phyloP scores from a whole-genome alignment of 2,113 vertebrate genomes.

The Ageneiosus marmoratus region DNA sequence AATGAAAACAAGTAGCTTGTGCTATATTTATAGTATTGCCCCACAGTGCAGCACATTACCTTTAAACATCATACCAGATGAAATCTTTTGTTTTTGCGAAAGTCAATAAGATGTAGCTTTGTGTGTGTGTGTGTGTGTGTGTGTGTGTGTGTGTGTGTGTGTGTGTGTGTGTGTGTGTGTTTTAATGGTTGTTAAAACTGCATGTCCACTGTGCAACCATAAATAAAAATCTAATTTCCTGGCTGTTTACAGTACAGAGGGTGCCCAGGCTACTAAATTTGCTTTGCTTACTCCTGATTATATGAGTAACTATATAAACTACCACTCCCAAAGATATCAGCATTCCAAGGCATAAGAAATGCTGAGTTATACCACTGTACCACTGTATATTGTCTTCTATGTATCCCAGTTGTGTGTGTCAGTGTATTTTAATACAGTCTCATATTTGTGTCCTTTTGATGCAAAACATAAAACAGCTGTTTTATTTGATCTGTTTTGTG shows the following conservation, averaged over 20 bases:
- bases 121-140: no score
- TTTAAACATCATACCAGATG: not conserved
- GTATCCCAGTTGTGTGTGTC: not conserved
- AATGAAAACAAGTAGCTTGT: not conserved
- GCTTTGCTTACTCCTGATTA: not conserved
- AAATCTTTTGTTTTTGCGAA: not conserved
- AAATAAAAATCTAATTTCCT: not conserved
- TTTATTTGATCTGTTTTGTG: slow-evolving; percentile 2
- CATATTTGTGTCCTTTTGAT: not conserved
- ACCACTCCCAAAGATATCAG: not conserved
- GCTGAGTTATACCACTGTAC: not conserved
- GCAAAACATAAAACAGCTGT: slow-evolving; percentile 19
- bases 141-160: no score
- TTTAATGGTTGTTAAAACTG: not conserved
- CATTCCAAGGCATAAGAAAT: not conserved
- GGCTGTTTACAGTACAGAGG: not conserved
- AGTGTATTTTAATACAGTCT: not conserved
- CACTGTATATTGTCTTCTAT: not conserved
- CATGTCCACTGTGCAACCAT: not conserved
- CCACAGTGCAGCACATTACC: not conserved
- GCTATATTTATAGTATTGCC: not conserved
- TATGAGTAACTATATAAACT: not conserved
- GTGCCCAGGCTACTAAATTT: not conserved
- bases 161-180: no score
- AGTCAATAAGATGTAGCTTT: not conserved